phyloP scores from a whole-genome alignment of 2,797 vertebrate species.

The Malurus leucopterus region DNA sequence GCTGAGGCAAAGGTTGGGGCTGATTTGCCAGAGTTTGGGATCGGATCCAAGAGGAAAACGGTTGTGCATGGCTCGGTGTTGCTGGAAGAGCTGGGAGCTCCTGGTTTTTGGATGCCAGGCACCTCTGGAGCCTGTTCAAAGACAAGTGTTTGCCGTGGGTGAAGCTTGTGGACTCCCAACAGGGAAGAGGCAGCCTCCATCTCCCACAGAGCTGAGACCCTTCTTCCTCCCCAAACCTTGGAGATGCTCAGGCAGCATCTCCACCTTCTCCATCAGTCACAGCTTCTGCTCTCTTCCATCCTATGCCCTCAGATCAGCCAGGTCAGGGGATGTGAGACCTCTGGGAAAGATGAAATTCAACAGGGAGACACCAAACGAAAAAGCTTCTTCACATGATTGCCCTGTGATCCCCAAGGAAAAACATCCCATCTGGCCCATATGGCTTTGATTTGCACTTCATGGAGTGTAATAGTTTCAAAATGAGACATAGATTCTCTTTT shows the following conservation, averaged over 20 bases:
- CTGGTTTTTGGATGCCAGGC: neutral
- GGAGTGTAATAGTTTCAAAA: neutral
- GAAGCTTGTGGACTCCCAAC: neutral
- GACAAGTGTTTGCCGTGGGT: neutral
- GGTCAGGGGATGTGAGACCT: neutral
- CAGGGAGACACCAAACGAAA: neutral
- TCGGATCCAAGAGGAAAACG: fast-evolving
- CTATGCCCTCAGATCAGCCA: neutral
- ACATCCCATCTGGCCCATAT: neutral
- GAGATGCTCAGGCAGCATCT: neutral
- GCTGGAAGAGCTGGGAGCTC: neutral
- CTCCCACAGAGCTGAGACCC: neutral
- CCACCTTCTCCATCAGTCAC: neutral
- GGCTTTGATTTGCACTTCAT: neutral
- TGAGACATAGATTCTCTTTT: neutral
- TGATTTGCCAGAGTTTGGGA: neutral
- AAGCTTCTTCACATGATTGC: neutral
- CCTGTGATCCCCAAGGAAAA: neutral
- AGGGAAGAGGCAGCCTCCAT: neutral
- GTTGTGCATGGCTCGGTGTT: neutral
- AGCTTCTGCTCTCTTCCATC: neutral
- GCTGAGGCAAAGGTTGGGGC: neutral
- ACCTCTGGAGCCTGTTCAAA: neutral
- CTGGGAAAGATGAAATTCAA: neutral
- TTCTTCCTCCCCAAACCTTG: neutral